phyloP scores from a whole-genome alignment of 2,113 vertebrate genomes.

The Onychostruthus taczanowskii region DNA sequence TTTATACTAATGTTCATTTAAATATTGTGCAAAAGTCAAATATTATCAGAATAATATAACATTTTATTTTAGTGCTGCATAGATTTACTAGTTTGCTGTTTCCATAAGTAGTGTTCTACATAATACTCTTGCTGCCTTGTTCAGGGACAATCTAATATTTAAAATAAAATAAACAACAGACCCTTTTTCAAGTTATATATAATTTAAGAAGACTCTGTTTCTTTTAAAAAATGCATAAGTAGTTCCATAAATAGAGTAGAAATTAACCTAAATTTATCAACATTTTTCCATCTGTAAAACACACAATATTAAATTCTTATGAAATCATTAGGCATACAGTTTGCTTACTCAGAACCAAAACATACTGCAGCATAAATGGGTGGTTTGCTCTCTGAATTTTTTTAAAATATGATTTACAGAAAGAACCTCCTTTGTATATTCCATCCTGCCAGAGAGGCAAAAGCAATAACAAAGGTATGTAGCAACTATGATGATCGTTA shows the following conservation, averaged over 20 bases:
- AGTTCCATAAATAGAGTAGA: slow-evolving; percentile 60
- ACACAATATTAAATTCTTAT: slow-evolving; percentile 64
- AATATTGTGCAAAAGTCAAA: slow-evolving; percentile 71
- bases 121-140: slow-evolving; percentile 6
- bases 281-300: slow-evolving; percentile 63
- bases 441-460: background rate
- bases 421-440: background rate
- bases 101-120: slow-evolving; percentile 23
- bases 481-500: background rate
- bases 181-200: slow-evolving; percentile 55
- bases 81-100: slow-evolving; percentile 47
- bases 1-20: slow-evolving; percentile 68
- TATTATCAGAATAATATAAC: slow-evolving; percentile 59
- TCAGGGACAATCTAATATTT: slow-evolving; percentile 55
- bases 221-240: slow-evolving; percentile 61
- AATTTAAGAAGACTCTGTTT: slow-evolving; percentile 59
- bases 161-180: slow-evolving; percentile 57
- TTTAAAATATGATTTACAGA: background rate
- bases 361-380: slow-evolving; percentile 2
- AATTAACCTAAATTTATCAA: slow-evolving; percentile 64
- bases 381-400: background rate
- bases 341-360: slow-evolving; percentile 48
- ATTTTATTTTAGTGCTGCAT: slow-evolving; percentile 3
- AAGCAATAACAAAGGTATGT: background rate
- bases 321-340: slow-evolving; percentile 56